Base-by-base conservation (phyloP, 2,797 vertebrate species). In the Sebastes diaconus region DNA sequence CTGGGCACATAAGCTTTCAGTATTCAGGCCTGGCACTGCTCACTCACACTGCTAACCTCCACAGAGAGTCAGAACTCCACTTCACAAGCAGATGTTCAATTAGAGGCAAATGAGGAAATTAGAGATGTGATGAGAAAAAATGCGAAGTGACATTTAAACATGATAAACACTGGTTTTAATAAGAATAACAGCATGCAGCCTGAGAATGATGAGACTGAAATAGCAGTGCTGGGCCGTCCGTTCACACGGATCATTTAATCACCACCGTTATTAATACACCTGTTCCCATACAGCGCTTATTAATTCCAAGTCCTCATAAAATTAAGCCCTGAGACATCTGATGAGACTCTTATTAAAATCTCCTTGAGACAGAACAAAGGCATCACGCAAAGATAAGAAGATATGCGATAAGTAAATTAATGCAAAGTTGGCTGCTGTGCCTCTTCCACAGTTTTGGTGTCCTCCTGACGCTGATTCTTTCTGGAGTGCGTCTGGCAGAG, bases 1-100 rank as follows among this genome's bases (percentile, higher is more conserved):
- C 68, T 81, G 84, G 90, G 68, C 60, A 66, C 74, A 80, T 80
- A 61, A 71, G 64, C 79, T 61, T 52, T 89, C 88, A 85, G 89
- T 79, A 87, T 90, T 90, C 80, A 63, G 72, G 68, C 72, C 65
- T 68, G 79, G 68, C 71, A 24, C 63, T 1, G 68, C 74, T 79
- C 73, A 9, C 67, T 69, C 80, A 60, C 67, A 25, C 78, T 5
- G 77, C 75, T 73, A 79, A 85, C 84, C 88, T 87, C 85, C 79
- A 63, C 57, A 18, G 87, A 89, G 88, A 87, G 77, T 75, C 70
- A 80, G 73, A 83, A 52, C 79, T 70, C 71, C 86, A 80, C 90
- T 90, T 85, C 87, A 92, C 81, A 83, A 93, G 85, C 94, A 95
- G 95, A 94, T 95, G 95, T 95, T 96, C 91, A 92, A 93, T 95